Base-by-base conservation (phyloP, 2,797 vertebrate species). In the Rhodeus uyekii region DNA sequence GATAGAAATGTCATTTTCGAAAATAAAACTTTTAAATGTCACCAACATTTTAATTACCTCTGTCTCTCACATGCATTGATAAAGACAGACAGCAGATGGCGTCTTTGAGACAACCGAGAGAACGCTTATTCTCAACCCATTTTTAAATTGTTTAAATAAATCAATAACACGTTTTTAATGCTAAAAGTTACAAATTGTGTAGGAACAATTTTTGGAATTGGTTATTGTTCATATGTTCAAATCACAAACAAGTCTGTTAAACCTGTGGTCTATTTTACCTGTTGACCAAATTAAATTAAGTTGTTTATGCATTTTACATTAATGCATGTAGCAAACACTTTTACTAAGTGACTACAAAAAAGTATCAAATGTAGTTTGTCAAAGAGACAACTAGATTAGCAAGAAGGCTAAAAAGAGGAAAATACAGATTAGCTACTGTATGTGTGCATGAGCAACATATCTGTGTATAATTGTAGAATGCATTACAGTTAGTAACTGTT, bases 21-120 rank as follows among this genome's bases (percentile, higher is more conserved):
- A 1, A 27, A 60, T 24, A 27, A 14, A 14, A 24, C 55, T 24
- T 60, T 27, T 29, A 64, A 64, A 64, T 19, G 3, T 10, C 60
- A 32, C 29, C 32, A 19, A 38, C 8, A n/a, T 65, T 3, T 8
- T 22, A 36, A 38, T 13, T 38, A 48, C 6, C 19, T 48, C 16
- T 48, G 46, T 48, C 16, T 48, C 16, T 48, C 46, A 48, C 64
- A 1, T 55, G 71, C 44, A 38, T 2, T 65, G 19, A 68, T 8
- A 61, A 19, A 83, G 13, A 32, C 14, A 32, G 88, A 90, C 93
- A 93, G 86, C 53, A 92, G 93, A 84, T 91, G 93, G 92, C 89
- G 90, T 88, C 87, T 87, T 82, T 92, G 86, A 58, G 84, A 58
- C 39, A 53, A 22, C 2, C 64, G 42, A 32, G 3, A 38, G 2